Evolutionary conservation across 2,888 invertebrate species (phyloP).

Genomic region (Pogonocherus hispidulus): DNA sequence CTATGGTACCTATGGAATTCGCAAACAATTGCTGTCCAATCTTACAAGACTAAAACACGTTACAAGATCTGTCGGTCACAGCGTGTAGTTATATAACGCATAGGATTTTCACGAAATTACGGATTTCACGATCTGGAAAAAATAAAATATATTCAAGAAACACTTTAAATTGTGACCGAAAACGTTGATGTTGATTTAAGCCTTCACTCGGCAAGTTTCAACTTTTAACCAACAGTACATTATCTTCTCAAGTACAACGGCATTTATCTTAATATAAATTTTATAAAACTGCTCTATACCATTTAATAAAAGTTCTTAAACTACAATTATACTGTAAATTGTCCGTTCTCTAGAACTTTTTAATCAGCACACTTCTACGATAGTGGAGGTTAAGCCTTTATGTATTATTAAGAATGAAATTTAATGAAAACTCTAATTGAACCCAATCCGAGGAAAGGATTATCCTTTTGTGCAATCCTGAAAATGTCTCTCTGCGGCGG

Average conservation of each 20-base stretch:
- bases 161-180: neutral
- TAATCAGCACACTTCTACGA: conserved; percentile 9
- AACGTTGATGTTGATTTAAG: neutral
- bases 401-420: conserved; percentile 12
- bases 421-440: conserved; percentile 26
- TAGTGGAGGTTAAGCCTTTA: conserved; percentile 3
- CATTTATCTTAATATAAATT: conserved; percentile 1
- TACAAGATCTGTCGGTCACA: too few species aligned
- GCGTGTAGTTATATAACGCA: too few species aligned
- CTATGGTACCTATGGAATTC: too few species aligned
- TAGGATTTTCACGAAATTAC: too few species aligned
- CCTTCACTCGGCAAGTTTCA: neutral
- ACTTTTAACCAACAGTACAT: neutral
- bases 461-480: conserved; percentile 8
- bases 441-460: conserved; percentile 13
- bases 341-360: conserved; percentile 4
- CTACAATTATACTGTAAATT: conserved; percentile 18
- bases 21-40: too few species aligned
- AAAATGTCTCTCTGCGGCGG: conserved; percentile 1
- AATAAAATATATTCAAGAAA: neutral
- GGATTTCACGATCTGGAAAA: too few species aligned
- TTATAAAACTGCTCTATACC: neutral
- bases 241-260: neutral
- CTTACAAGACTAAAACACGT: too few species aligned
- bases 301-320: conserved; percentile 10